Conservation (phyloP, 1,140 invertebrate genomes). For the Stratiolaelaps scimitus region DNA sequence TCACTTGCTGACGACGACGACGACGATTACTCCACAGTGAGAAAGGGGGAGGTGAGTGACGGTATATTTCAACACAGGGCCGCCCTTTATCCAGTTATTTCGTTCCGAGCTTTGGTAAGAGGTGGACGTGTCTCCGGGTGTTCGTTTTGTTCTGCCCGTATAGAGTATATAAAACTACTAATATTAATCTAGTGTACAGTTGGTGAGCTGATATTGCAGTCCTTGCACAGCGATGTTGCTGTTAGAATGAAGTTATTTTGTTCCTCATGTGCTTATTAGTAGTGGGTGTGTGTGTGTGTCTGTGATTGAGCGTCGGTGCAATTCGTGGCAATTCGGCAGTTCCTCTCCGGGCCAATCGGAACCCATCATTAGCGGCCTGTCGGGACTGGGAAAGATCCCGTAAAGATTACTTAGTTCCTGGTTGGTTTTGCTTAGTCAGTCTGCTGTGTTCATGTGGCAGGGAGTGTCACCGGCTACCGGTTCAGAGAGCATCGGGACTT, state of each 20-base stretch:
- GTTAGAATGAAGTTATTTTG: background rate
- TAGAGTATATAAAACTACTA: too few relatives aligned
- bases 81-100: conserved; percentile 30
- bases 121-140: conserved; percentile 15
- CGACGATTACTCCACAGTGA: too few relatives aligned
- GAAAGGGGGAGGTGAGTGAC: too few relatives aligned
- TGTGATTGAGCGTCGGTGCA: conserved; percentile 7
- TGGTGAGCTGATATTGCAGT: background rate
- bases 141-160: background rate
- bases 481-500: too few relatives aligned
- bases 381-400: too few relatives aligned
- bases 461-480: too few relatives aligned
- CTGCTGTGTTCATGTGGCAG: too few relatives aligned
- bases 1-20: too few relatives aligned
- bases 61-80: conserved; percentile 30
- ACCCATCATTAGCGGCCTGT: too few relatives aligned
- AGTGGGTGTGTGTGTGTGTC: conserved; percentile 6
- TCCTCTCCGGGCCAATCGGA: too few relatives aligned
- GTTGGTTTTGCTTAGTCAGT: too few relatives aligned
- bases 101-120: conserved; percentile 28
- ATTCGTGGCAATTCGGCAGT: background rate
- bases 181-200: background rate
- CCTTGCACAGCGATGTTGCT: background rate
- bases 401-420: too few relatives aligned
- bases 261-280: background rate